Base-by-base conservation (phyloP, 2,888 invertebrate genomes). In the Sarcophaga caerulescens region DNA sequence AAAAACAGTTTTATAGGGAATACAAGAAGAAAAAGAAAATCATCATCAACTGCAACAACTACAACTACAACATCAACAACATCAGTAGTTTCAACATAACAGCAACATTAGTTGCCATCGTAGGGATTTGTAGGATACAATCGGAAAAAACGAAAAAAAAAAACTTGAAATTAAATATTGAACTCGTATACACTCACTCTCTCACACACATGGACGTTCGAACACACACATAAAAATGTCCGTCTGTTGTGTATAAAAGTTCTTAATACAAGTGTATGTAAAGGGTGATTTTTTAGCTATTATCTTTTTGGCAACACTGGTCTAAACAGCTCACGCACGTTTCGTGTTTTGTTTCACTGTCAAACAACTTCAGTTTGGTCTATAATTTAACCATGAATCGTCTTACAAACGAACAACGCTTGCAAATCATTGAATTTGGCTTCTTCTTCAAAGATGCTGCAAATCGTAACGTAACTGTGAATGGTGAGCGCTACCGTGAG, bases 101-200 rank as follows among this genome's bases (percentile, higher is more conserved):
- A 52, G 25, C 69, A 69, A 69, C 60, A 66, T 78, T 75, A 78
- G 81, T 81, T 81, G 81, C 78, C 78, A 78, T 47, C 65, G 65
- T 75, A 66, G 60, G 60, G 81, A 81, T 78, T 81, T 81, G 65
- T 69, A 69, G 57, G 78, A 85, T 78, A 60, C 70, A 85, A 81
- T 85, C 47, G 77, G 63, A 75, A 74, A 75, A 35, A 35, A 35
- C 8, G 35, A 5, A 8, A 8, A 10, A 35, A 35, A 10, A 35
- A 35, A 35, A 66, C 35, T 81, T 81, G n/a, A 78, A 81, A 85
- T 81, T 78, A 68, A 81, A 84, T 52, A 52, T 52, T 52, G 52
- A 52, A 52, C 52, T 52, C 17, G 12, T 52, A 52, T 52, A 52
- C 4, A 52, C 52, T 14, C 14, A 0, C 14, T 14, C 52, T 1